Percentiles rank a stretch among this genome's conserved stretches.
phyloP scores from a whole-genome alignment of 1,140 invertebrate species.

The Potamilus streckersoni region DNA sequence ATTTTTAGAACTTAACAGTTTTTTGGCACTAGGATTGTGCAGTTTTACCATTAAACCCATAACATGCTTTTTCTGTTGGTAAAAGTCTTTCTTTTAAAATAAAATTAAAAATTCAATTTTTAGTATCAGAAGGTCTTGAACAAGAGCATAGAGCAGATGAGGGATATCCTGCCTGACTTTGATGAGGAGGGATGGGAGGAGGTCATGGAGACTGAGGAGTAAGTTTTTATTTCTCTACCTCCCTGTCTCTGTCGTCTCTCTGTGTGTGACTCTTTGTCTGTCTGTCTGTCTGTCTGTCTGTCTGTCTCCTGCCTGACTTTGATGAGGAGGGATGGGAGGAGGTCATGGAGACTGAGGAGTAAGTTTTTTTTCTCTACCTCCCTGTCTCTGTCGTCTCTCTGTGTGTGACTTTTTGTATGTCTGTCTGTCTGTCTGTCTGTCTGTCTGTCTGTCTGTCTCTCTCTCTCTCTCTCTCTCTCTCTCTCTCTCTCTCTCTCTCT shows the following conservation, averaged over 20 bases:
- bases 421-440: neutral
- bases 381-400: neutral
- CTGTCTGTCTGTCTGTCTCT: too few species aligned
- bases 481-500: too few species aligned
- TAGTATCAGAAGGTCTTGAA: slow-evolving; percentile 50
- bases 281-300: neutral
- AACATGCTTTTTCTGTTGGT: neutral
- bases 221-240: slow-evolving; percentile 13
- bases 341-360: slow-evolving; percentile 47
- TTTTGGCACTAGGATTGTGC: neutral
- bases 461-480: neutral
- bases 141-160: slow-evolving; percentile 49
- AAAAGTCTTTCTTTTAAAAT: neutral
- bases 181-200: slow-evolving; percentile 63
- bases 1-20: neutral
- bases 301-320: slow-evolving; percentile 34
- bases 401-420: too few species aligned
- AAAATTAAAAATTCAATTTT: neutral
- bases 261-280: neutral
- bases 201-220: slow-evolving; percentile 47
- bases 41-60: neutral
- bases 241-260: too few species aligned
- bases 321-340: slow-evolving; percentile 63
- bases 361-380: slow-evolving; percentile 8
- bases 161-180: slow-evolving; percentile 37